Conservation (phyloP, 2,797 vertebrate species). For the Lepus oiostolus region DNA sequence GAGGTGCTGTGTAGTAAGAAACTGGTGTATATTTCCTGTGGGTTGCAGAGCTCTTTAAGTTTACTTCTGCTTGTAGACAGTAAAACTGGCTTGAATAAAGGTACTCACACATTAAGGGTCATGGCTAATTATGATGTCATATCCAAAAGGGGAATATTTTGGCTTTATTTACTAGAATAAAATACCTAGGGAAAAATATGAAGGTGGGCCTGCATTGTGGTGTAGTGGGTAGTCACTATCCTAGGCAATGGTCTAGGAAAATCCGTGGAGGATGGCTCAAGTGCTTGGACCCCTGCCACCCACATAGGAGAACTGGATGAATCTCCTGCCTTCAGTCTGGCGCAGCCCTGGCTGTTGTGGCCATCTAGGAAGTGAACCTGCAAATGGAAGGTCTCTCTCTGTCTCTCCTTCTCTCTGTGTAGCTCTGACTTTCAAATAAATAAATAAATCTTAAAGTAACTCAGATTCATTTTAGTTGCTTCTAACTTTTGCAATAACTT, state of each 20-base stretch:
- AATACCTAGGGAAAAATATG: neutral
- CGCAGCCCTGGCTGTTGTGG: too few species aligned
- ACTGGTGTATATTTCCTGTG: neutral
- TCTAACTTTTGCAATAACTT: neutral
- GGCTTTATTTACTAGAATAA: constrained; percentile 20
- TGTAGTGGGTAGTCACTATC: too few species aligned
- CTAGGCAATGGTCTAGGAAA: too few species aligned
- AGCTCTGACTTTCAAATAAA: too few species aligned
- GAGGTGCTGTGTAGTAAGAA: neutral
- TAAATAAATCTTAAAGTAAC: neutral
- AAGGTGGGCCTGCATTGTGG: too few species aligned
- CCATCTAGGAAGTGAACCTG: too few species aligned
- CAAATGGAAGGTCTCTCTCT: too few species aligned
- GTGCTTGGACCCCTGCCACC: too few species aligned
- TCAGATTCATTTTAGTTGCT: neutral
- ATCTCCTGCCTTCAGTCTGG: too few species aligned
- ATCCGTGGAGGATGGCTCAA: too few species aligned
- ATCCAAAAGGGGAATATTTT: neutral
- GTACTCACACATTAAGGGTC: neutral
- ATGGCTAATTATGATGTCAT: neutral
- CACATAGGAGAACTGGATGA: too few species aligned
- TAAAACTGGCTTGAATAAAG: neutral
- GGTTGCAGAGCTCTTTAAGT: neutral
- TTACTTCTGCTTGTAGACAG: neutral
- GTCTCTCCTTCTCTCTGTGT: too few species aligned